Percentiles rank a stretch among this genome's conserved stretches.
Evolutionary conservation across 2,113 vertebrate genomes (phyloP).

Genomic region (Leucoraja erinaceus): DNA sequence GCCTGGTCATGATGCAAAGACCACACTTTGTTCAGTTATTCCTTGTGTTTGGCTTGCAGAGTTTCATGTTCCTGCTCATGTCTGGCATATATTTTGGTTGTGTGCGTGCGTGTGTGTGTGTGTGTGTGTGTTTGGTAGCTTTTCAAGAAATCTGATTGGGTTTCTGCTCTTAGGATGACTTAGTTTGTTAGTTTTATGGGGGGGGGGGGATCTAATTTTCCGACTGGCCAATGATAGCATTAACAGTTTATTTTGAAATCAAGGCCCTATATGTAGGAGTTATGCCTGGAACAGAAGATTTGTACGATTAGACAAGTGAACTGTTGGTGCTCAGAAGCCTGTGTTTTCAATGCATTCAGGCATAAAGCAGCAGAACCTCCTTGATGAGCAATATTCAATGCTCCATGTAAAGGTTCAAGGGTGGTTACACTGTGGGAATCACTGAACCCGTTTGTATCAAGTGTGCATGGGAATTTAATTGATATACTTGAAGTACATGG

Average conservation of each 20-base stretch:
- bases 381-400: neutral
- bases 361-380: neutral
- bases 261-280: neutral
- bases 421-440: neutral
- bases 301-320: neutral
- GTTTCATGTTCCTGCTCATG: neutral
- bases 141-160: neutral
- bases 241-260: neutral
- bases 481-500: neutral
- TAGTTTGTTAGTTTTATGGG: neutral
- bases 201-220: neutral
- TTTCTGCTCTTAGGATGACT: neutral
- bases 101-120: neutral
- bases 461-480: neutral
- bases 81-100: neutral
- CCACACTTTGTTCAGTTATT: neutral
- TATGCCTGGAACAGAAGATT: neutral
- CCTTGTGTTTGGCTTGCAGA: neutral
- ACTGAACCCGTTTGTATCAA: neutral
- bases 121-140: neutral
- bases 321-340: neutral
- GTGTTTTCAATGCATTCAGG: neutral
- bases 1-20: neutral
- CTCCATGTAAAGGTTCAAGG: neutral
- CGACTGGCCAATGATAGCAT: neutral